These are phyloP conservation scores for Hippoglossus hippoglossus DNA, from an alignment of 2,797 vertebrate species.

Conservation along the genomic window DNA sequence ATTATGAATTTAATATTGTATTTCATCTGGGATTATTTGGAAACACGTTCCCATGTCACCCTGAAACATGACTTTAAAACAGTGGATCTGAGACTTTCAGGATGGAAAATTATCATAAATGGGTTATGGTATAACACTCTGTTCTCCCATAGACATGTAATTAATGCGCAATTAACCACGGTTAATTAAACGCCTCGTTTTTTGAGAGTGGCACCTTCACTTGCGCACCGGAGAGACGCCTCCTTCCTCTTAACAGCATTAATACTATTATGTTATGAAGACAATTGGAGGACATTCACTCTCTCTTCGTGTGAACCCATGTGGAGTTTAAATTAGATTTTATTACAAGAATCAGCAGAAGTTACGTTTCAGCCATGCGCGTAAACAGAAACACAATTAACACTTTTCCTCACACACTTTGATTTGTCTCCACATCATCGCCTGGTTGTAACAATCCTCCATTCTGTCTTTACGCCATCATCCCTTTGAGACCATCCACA, in stretches of 20 bases:
- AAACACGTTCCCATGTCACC: not conserved
- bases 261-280: not conserved
- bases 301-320: not conserved
- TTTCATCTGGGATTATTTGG: not conserved
- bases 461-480: slow-evolving; percentile 13
- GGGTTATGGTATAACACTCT: too few species aligned
- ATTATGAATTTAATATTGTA: not conserved
- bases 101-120: too few species aligned
- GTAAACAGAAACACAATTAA: too few species aligned
- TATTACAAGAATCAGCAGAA: too few species aligned
- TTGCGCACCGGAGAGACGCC: not conserved
- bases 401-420: not conserved
- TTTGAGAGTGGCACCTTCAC: not conserved
- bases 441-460: not conserved
- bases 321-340: not conserved
- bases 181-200: not conserved
- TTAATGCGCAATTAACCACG: not conserved
- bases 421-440: not conserved
- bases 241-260: not conserved
- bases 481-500: slow-evolving; percentile 18
- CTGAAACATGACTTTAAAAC: too few species aligned
- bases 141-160: not conserved
- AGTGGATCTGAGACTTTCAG: not conserved
- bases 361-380: too few species aligned
- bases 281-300: not conserved